Conservation (phyloP, 2,888 invertebrate species). For the Sinelater perroti region DNA sequence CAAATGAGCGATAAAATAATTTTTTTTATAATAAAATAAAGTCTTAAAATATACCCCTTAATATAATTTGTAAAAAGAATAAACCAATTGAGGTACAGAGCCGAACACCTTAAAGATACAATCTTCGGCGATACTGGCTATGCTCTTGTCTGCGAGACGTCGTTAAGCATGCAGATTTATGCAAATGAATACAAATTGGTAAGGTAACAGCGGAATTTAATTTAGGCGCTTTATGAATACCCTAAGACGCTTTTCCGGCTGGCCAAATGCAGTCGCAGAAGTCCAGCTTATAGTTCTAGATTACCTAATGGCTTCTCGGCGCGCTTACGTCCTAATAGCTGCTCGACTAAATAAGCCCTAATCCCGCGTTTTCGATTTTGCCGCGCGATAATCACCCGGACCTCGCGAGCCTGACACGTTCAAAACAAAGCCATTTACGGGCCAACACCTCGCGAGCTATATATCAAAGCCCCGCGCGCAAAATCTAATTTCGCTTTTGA, state of each 20-base stretch:
- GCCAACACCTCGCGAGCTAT: constrained; percentile 6
- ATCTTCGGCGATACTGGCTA: constrained; percentile 29
- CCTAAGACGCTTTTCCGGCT: constrained; percentile 33
- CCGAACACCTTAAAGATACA: constrained; percentile 33
- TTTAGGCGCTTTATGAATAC: constrained; percentile 36
- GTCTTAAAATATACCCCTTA: no score
- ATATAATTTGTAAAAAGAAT: no score
- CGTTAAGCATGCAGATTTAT: constrained; percentile 37
- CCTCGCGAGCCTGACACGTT: no score
- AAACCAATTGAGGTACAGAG: no score
- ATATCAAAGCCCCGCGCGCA: constrained; percentile 8
- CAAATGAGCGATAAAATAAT: no score
- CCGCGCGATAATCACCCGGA: no score
- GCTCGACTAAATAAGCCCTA: no score
- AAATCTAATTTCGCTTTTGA: constrained; percentile 19
- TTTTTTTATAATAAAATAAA: no score
- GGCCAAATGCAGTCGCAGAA: constrained; percentile 21
- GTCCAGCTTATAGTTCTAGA: constrained; percentile 6
- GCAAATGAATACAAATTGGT: constrained; percentile 39
- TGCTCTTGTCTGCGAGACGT: constrained; percentile 28
- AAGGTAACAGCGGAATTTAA: constrained; percentile 38
- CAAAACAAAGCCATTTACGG: constrained; percentile 4
- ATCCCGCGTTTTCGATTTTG: no score
- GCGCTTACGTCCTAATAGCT: background rate
- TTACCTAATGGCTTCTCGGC: background rate